Conservation (phyloP, 2,888 invertebrate species). For the Campaea margaritaria region DNA sequence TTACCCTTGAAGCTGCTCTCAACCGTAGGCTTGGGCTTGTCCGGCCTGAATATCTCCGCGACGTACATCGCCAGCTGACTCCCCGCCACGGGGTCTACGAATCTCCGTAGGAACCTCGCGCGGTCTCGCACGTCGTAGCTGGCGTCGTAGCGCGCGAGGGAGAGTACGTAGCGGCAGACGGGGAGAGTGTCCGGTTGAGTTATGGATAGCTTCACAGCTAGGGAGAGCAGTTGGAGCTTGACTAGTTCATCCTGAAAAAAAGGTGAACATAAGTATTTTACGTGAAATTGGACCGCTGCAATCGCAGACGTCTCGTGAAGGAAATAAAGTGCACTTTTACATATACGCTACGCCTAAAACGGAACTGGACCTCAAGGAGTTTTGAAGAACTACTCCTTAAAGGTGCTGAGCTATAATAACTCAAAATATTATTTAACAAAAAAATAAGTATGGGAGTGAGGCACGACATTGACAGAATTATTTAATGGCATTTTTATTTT, state of each 20-base stretch:
- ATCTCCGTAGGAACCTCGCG: constrained; percentile 93
- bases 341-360: too few species aligned
- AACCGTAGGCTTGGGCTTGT: constrained; percentile 97
- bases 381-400: too few species aligned
- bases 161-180: constrained; percentile 96
- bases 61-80: constrained; percentile 88
- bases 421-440: too few species aligned
- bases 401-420: too few species aligned
- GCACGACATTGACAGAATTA: too few species aligned
- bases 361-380: too few species aligned
- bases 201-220: constrained; percentile 96
- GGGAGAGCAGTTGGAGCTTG: constrained; percentile 97
- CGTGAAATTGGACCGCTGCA: too few species aligned
- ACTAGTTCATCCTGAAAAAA: constrained; percentile 93
- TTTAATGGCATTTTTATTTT: too few species aligned
- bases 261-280: constrained; percentile 3
- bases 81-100: constrained; percentile 57
- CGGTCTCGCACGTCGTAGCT: constrained; percentile 99
- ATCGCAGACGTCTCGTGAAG: too few species aligned
- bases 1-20: constrained; percentile 92
- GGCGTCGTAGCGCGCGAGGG: constrained; percentile 97
- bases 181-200: constrained; percentile 94
- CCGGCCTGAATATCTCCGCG: constrained; percentile 93
- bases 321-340: too few species aligned
- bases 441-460: too few species aligned